Evolutionary conservation across 1,140 invertebrate genomes (phyloP).

Genomic region (Drosophila aff.): DNA sequence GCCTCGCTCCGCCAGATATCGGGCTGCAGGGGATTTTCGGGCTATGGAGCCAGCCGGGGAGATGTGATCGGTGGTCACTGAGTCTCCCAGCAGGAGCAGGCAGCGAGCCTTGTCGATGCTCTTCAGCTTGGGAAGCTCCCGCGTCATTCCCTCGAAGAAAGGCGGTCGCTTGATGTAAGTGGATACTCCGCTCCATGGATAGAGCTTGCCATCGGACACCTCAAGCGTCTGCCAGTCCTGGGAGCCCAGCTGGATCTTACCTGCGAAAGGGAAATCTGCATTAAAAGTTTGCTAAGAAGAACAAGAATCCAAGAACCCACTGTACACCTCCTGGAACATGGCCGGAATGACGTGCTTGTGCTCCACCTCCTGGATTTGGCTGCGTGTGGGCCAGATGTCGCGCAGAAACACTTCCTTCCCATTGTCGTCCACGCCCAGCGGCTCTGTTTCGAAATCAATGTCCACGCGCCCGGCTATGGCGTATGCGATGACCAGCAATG

Average conservation of each 20-base stretch:
- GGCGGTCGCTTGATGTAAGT: constrained; percentile 99
- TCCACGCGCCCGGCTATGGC: constrained; percentile 97
- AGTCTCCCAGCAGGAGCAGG: constrained; percentile 95
- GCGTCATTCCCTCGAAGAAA: constrained; percentile 95
- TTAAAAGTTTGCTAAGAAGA: background rate
- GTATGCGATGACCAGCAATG: constrained; percentile 98
- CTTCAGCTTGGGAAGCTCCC: constrained; percentile 87
- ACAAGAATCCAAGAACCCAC: constrained; percentile 42
- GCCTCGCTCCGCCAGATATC: constrained; percentile 92
- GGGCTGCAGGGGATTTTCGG: constrained; percentile 96
- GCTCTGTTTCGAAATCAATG: constrained; percentile 97
- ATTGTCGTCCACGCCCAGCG: constrained; percentile 90
- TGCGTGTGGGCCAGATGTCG: constrained; percentile 98
- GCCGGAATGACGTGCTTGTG: constrained; percentile 96
- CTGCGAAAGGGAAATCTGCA: constrained; percentile 56
- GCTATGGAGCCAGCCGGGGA: constrained; percentile 99
- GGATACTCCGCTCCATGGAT: constrained; percentile 95
- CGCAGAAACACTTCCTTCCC: constrained; percentile 92
- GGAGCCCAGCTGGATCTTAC: constrained; percentile 94
- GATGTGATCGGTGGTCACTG: constrained; percentile 99
- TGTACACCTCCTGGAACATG: constrained; percentile 96
- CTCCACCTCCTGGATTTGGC: constrained; percentile 96
- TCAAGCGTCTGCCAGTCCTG: constrained; percentile 93
- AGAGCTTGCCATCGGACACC: constrained; percentile 93
- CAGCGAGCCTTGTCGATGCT: constrained; percentile 90